phyloP scores from a whole-genome alignment of 2,888 invertebrate species.

The Itoplectis maculator region DNA sequence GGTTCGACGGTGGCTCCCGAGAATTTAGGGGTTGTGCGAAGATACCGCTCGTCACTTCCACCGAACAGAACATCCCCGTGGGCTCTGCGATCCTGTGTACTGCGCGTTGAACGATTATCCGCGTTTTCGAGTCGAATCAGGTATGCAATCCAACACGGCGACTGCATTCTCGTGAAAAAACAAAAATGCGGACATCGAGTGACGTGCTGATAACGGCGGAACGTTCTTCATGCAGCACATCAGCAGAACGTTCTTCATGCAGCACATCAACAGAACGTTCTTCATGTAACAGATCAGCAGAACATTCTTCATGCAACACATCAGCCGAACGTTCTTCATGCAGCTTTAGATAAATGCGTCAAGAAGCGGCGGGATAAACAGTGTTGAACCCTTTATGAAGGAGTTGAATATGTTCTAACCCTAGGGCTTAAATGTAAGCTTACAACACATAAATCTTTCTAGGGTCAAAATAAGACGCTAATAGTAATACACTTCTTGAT shows the following conservation, averaged over 20 bases:
- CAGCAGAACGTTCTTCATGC: not conserved
- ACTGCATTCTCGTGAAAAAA: not conserved
- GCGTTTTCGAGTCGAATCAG: not conserved
- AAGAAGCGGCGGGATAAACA: no score
- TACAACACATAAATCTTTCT: no score
- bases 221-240: not conserved
- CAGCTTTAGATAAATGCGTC: no score
- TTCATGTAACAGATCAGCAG: no score
- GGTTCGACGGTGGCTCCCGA: constrained; percentile 27
- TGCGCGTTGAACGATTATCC: constrained; percentile 11
- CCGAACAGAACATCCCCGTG: constrained; percentile 23
- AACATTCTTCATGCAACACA: no score
- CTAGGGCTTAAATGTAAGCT: no score
- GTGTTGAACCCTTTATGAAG: no score
- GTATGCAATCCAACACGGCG: not conserved
- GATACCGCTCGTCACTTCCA: constrained; percentile 38
- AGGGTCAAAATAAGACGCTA: no score
- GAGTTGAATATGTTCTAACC: no score
- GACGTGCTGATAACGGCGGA: not conserved
- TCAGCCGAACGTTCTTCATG: not conserved
- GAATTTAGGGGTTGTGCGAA: constrained; percentile 50
- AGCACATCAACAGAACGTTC: no score
- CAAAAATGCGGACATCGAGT: not conserved
- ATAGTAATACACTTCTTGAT: no score
- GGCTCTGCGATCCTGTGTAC: no score